These are phyloP conservation scores for Samia ricini DNA, from an alignment of 1,140 invertebrate species.

Conservation along the genomic window DNA sequence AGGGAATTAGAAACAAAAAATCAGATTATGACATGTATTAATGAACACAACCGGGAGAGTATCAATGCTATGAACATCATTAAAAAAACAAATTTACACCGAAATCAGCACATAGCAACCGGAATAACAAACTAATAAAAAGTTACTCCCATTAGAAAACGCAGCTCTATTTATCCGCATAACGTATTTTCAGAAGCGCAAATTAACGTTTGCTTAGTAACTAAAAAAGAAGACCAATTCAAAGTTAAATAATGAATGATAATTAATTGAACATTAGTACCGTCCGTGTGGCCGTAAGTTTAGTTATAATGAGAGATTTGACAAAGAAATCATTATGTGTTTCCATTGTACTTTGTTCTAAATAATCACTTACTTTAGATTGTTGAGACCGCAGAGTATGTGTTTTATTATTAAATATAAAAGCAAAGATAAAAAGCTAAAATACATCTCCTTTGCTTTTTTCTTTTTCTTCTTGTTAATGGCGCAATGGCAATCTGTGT, in stretches of 20 bases:
- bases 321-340: conserved; percentile 41
- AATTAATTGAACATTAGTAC: conserved; percentile 55
- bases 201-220: not conserved
- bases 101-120: not conserved
- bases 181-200: not conserved
- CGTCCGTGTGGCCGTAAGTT: conserved; percentile 50
- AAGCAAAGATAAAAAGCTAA: too few species aligned
- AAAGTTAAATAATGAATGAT: conserved; percentile 46
- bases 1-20: not conserved
- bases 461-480: too few species aligned
- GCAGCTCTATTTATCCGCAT: not conserved
- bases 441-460: too few species aligned
- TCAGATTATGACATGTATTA: not conserved
- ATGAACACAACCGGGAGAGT: not conserved
- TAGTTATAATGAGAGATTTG: conserved; percentile 58
- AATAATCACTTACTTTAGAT: not conserved
- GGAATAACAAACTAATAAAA: not conserved
- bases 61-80: not conserved
- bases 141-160: not conserved
- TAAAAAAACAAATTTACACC: not conserved
- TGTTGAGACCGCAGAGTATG: not conserved
- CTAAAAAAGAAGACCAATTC: conserved; percentile 38
- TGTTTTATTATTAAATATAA: too few species aligned
- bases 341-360: conserved; percentile 25
- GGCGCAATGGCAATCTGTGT: too few species aligned